Conservation (phyloP, 2,888 invertebrate genomes). For the Thera obeliscata region DNA sequence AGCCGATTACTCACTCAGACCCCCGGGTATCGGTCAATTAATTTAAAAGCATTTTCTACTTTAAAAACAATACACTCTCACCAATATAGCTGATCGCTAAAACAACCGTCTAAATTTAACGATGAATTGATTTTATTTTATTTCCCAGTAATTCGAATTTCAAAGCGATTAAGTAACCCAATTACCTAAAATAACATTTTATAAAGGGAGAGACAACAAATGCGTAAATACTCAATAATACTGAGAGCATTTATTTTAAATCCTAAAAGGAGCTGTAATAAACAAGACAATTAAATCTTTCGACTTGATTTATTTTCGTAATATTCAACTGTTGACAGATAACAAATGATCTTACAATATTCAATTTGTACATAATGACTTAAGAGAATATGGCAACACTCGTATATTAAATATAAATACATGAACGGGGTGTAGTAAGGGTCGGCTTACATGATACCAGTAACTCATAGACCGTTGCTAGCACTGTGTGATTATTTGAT, state of each 20-base stretch:
- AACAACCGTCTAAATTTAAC: background rate
- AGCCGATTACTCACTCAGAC: slow-evolving; percentile 11
- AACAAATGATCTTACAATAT: slow-evolving; percentile 84
- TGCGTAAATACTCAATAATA: background rate
- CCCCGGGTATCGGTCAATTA: slow-evolving; percentile 39
- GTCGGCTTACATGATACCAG: slow-evolving; percentile 22
- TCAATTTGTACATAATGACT: slow-evolving; percentile 84
- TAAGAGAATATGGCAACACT: slow-evolving; percentile 85
- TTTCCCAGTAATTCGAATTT: slow-evolving; percentile 1
- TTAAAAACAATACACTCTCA: slow-evolving; percentile 28
- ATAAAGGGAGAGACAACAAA: background rate
- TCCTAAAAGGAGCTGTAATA: slow-evolving; percentile 21
- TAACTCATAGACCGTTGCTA: background rate
- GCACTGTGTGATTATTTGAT: background rate
- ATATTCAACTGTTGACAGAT: slow-evolving; percentile 85
- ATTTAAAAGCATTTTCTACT: slow-evolving; percentile 42
- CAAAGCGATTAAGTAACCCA: background rate
- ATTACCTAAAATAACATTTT: slow-evolving; percentile 6
- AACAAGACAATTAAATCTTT: slow-evolving; percentile 61
- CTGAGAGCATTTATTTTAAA: background rate
- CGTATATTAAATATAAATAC: slow-evolving; percentile 81
- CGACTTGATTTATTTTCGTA: slow-evolving; percentile 82
- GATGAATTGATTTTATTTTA: slow-evolving; percentile 12
- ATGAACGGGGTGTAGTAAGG: slow-evolving; percentile 53
- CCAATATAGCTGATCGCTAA: slow-evolving; percentile 12